Base-by-base conservation (phyloP, 2,797 vertebrate species). In the Pitangus sulphuratus region DNA sequence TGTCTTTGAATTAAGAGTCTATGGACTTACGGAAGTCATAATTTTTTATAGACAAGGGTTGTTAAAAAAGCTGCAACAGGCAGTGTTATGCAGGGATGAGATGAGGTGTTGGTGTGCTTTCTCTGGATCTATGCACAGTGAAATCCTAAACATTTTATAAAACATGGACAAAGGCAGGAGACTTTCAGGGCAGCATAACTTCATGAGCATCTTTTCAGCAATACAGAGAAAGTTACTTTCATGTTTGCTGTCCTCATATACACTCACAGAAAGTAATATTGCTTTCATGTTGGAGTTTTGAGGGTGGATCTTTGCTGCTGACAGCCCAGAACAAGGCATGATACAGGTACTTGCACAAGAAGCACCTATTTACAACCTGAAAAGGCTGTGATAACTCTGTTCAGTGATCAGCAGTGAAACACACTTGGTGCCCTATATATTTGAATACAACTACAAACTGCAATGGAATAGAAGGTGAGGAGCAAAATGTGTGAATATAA, bases 11-110 rank as follows among this genome's bases (percentile, higher is more conserved):
- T 42, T 66, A 53, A 42, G 30, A 64, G 18, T 26, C 4, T 37
- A 6, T 4, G 4, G 10, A 54, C 2, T 22, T 31, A 15, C 0
- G 1, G 11, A 77, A 77, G 33, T 7, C 28, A 30, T 8, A 0
- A 12, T 18, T n/a, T 57, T 78, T 75, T 16, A 40, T 15, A 25
- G 8, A 57, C 4, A 25, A 44, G 15, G 2, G 8, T 28, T 57
- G 11, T 15, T 33, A 40, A 88, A 66, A 30, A 8, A 78, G 33
- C 15, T 39, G 20, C 7, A 72, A 56, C 10, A 37, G 30, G 13
- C 18, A 42, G 2, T n/a, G 45, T 37, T 14, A 75, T 9, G 8
- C 24, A 77, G 3, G 18, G n/a, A 50, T 1, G 2, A 68, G 16
- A 13, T 2, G 3, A 30, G 6, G 28, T 37, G 12, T 28, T 76